A percentile compares a stretch with the other conserved stretches of the same genome.
Conservation (phyloP, 2,888 invertebrate genomes). For the Tetragonula carbonaria region DNA sequence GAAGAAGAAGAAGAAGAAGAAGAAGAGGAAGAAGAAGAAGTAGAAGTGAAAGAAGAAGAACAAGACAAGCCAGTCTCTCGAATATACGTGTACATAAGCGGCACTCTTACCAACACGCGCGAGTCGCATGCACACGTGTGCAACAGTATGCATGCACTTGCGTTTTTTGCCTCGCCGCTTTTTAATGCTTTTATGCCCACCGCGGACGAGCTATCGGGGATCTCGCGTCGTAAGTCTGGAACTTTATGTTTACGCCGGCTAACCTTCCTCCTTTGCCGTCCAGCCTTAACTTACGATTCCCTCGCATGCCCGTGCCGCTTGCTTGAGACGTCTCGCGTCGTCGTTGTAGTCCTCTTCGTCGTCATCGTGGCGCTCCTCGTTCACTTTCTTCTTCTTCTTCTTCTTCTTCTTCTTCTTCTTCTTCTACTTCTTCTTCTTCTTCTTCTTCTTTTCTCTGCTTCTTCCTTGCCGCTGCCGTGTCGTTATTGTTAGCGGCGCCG, state of each 20-base stretch:
- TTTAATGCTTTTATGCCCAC: constrained; percentile 83
- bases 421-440: constrained; percentile 11
- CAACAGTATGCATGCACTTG: constrained; percentile 73
- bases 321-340: constrained; percentile 82
- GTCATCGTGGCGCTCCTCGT: constrained; percentile 10
- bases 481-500: constrained; percentile 44
- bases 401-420: constrained; percentile 27
- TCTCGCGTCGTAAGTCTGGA: constrained; percentile 84
- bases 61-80: constrained; percentile 55
- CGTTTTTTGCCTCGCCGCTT: constrained; percentile 77
- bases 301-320: constrained; percentile 78
- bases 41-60: constrained; percentile 59
- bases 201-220: constrained; percentile 83
- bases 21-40: constrained; percentile 39
- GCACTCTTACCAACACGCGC: constrained; percentile 33
- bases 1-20: neutral
- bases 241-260: constrained; percentile 84
- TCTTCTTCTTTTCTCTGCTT: neutral
- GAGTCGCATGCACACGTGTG: constrained; percentile 24
- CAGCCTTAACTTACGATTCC: constrained; percentile 84
- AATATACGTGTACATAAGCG: constrained; percentile 50
- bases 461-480: constrained; percentile 29
- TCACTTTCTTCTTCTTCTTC: neutral
- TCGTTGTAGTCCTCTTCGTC: constrained; percentile 69
- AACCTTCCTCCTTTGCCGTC: constrained; percentile 82